A percentile compares a stretch with the other conserved stretches of the same genome.
phyloP scores from a whole-genome alignment of 2,113 vertebrate species.

The Gasterosteus aculeatus region DNA sequence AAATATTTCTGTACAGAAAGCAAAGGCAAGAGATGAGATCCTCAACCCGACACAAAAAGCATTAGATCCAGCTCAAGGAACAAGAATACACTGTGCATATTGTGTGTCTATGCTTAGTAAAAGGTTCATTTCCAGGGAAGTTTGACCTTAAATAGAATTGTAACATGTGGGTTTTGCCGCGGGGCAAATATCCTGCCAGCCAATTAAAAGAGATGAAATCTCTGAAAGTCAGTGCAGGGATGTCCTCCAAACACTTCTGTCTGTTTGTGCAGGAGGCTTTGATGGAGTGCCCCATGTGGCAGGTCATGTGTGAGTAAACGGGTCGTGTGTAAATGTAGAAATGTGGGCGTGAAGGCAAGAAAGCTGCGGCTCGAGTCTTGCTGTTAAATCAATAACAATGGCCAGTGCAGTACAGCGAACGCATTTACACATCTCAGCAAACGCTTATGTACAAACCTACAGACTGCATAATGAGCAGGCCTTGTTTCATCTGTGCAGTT shows the following conservation, averaged over 20 bases:
- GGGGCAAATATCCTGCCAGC: constrained; percentile 29
- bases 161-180: constrained; percentile 9
- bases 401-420: constrained; percentile 11
- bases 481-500: background rate
- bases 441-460: constrained; percentile 8
- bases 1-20: background rate
- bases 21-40: background rate
- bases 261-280: constrained; percentile 25
- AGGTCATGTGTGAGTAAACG: constrained; percentile 21
- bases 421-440: constrained; percentile 15
- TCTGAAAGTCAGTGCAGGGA: constrained; percentile 11
- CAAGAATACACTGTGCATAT: constrained; percentile 24
- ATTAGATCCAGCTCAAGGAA: constrained; percentile 40
- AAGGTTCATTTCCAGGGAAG: constrained; percentile 48
- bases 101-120: constrained; percentile 29
- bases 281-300: constrained; percentile 15
- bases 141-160: constrained; percentile 58
- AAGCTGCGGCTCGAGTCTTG: background rate
- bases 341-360: constrained; percentile 11
- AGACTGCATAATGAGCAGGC: constrained; percentile 12
- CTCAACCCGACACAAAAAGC: background rate
- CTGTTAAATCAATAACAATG: constrained; percentile 25
- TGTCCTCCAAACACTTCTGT: constrained; percentile 16
- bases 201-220: constrained; percentile 14
- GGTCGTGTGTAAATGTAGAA: constrained; percentile 2